Evolutionary conservation across 1,140 invertebrate genomes (phyloP).

Genomic region (Radopholus similis): DNA sequence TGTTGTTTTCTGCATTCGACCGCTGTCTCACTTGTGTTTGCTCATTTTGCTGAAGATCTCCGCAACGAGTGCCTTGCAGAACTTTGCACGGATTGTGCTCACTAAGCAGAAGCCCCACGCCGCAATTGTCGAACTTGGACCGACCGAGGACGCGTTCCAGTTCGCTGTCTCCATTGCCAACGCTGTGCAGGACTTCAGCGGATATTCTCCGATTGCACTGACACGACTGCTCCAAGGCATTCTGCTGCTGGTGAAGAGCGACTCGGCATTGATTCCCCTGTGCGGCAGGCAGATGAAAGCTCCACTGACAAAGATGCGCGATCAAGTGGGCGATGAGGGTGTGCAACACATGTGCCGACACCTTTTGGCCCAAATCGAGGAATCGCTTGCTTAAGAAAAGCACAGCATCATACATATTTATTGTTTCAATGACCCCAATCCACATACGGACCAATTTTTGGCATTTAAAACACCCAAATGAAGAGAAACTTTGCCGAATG

Average conservation of each 20-base stretch:
- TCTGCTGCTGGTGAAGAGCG: constrained; percentile 52
- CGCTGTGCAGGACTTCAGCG: constrained; percentile 23
- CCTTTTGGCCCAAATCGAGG: too few relatives aligned
- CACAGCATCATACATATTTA: too few relatives aligned
- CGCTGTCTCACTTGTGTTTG: constrained; percentile 1
- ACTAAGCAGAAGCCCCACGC: constrained; percentile 25
- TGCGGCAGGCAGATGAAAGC: too few relatives aligned
- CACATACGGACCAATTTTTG: too few relatives aligned
- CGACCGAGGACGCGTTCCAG: constrained; percentile 46
- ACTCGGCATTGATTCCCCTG: constrained; percentile 37
- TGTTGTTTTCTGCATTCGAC: background rate
- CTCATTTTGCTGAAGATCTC: constrained; percentile 28
- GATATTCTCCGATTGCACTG: constrained; percentile 24
- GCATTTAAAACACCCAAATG: too few relatives aligned
- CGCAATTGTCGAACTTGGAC: constrained; percentile 44
- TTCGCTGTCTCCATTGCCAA: constrained; percentile 33
- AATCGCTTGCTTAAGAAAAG: too few relatives aligned
- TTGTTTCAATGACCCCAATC: too few relatives aligned
- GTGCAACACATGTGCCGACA: too few relatives aligned
- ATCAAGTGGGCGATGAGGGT: too few relatives aligned
- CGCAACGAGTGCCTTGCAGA: constrained; percentile 39
- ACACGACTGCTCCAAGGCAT: constrained; percentile 47
- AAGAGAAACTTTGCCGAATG: constrained; percentile 10
- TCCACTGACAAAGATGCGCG: constrained; percentile 41
- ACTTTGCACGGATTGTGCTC: constrained; percentile 35